phyloP scores from a whole-genome alignment of 2,113 vertebrate genomes.

The Acinonyx jubatus region DNA sequence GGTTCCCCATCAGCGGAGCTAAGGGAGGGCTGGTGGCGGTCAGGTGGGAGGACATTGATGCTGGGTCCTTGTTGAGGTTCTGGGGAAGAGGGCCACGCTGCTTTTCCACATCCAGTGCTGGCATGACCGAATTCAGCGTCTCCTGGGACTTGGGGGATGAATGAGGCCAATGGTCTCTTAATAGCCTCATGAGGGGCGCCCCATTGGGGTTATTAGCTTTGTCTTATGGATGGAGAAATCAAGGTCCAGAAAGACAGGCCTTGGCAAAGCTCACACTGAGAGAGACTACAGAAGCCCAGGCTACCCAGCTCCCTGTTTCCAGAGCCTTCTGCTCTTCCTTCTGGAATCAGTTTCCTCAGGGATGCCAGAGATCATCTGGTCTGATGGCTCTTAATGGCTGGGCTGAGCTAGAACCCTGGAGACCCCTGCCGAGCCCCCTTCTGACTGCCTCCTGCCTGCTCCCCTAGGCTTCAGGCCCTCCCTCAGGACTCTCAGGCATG shows the following conservation, averaged over 20 bases:
- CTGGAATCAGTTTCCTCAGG: neutral
- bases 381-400: neutral
- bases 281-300: neutral
- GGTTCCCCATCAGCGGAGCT: slow-evolving; percentile 92
- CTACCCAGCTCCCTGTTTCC: neutral
- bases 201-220: neutral
- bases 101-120: slow-evolving; percentile 91
- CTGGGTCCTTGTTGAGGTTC: slow-evolving; percentile 93
- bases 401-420: neutral
- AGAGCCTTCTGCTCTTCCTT: neutral
- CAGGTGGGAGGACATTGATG: slow-evolving; percentile 92
- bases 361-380: neutral
- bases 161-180: neutral
- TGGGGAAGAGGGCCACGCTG: slow-evolving; percentile 93
- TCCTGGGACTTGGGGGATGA: neutral
- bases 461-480: neutral
- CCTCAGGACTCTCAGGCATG: slow-evolving; percentile 64
- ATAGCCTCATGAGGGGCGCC: neutral
- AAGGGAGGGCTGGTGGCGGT: slow-evolving; percentile 91
- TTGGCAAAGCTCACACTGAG: neutral
- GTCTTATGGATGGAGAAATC: neutral
- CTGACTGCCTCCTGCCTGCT: neutral
- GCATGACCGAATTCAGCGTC: slow-evolving; percentile 93
- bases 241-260: neutral
- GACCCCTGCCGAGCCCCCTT: neutral